Base-by-base conservation (phyloP, 2,888 invertebrate genomes). In the Nebria brevicollis region DNA sequence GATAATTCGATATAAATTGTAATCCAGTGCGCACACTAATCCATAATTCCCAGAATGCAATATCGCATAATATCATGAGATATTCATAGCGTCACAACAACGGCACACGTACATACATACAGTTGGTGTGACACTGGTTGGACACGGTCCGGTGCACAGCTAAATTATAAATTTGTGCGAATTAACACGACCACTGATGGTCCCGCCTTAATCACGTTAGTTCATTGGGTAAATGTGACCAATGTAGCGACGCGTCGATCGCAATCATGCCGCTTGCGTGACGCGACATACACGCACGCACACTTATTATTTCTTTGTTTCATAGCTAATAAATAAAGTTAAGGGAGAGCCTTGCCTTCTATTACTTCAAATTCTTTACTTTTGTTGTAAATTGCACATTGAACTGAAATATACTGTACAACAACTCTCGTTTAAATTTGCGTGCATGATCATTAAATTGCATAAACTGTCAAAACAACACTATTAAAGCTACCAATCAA, bases 91-190 rank as follows among this genome's bases (percentile, higher is more conserved):
- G 8, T 3, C 11, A 54, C 2, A 54, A 54, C 54, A 13, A 11
- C 54, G 54, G 54, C 13, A 54, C 54, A 54, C 54, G 4, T 1
- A 8, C 54, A 54, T 54, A 54, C 54, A 2, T 2, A 54, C 8
- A 8, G 54, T 11, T 54, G 54, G 54, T 54, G 54, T 54, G 54
- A 54, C 54, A 54, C 54, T 54, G 54, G 54, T 54, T 54, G 54
- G 54, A 54, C 54, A 54, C 4, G 54, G 54, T 54, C 54, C 54
- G 54, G 54, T 54, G 7, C 54, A 54, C 54, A 8, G 54, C 54
- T 54, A 54, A 54, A 54, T 54, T 54, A 54, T 54, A 54, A 54
- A 54, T 54, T 54, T 54, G 54, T 54, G 54, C 54, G 54, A 54
- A 54, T 54, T 54, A 54, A 54, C 54, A 54, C 54, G 7, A 54